phyloP scores from a whole-genome alignment of 2,888 invertebrate species.

The Leptura quadrifasciata region DNA sequence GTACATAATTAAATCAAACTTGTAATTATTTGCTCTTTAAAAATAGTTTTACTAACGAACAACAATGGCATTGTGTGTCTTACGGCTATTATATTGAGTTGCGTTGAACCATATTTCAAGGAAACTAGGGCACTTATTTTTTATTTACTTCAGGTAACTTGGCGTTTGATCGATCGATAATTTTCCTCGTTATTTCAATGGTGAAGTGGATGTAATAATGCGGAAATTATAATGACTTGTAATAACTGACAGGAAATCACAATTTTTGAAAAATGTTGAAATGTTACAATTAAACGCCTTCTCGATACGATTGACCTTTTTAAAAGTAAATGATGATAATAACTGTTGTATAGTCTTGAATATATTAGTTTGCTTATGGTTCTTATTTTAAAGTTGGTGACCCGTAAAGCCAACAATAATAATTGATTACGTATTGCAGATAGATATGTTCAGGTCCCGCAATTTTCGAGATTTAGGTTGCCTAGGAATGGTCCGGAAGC shows the following conservation, averaged over 20 bases:
- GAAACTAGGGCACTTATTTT: constrained; percentile 26
- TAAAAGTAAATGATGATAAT: not conserved
- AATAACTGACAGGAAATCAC: constrained; percentile 33
- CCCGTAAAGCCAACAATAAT: not conserved
- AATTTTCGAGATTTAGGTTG: too few relatives aligned
- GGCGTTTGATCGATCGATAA: constrained; percentile 29
- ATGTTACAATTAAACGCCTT: constrained; percentile 16
- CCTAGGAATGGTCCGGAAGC: too few relatives aligned
- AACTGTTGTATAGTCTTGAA: constrained; percentile 7
- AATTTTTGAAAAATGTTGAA: constrained; percentile 14
- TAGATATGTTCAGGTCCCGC: too few relatives aligned
- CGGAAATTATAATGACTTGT: constrained; percentile 23
- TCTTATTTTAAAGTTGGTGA: not conserved
- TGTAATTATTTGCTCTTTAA: constrained; percentile 27
- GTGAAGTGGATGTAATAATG: constrained; percentile 20
- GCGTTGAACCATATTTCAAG: constrained; percentile 30
- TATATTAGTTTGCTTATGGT: not conserved
- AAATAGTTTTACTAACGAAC: constrained; percentile 30
- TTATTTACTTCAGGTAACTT: constrained; percentile 16
- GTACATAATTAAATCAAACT: constrained; percentile 37
- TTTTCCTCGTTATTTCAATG: constrained; percentile 29
- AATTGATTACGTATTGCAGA: not conserved
- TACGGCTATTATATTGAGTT: constrained; percentile 30
- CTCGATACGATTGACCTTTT: not conserved
- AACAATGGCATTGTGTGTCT: constrained; percentile 27